Conservation (phyloP, 2,797 vertebrate genomes). For the Oreochromis mossambicus region DNA sequence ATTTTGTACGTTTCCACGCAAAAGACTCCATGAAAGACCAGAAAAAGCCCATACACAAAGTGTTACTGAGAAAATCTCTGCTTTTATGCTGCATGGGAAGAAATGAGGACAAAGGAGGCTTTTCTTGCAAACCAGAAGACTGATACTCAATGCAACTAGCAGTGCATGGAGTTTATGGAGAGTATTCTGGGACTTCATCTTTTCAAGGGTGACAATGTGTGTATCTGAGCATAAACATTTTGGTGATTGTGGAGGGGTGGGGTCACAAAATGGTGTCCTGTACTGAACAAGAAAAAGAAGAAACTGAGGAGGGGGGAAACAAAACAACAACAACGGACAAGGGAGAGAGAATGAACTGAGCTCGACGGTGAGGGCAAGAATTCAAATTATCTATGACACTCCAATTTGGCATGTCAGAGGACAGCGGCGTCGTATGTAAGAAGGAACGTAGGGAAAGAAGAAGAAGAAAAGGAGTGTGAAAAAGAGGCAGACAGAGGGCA, state of each 20-base stretch:
- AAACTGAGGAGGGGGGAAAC: neutral
- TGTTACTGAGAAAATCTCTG: neutral
- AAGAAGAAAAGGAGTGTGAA: neutral
- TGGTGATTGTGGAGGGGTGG: constrained; percentile 1
- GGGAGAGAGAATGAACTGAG: constrained; percentile 14
- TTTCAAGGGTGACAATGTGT: constrained; percentile 10
- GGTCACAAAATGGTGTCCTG: constrained; percentile 50
- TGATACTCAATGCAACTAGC: neutral
- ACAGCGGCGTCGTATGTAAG: neutral
- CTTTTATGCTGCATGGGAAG: neutral
- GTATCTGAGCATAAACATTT: constrained; percentile 31
- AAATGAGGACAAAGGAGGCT: neutral
- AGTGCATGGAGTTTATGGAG: neutral
- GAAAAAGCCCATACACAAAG: neutral
- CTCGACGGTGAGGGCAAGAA: neutral
- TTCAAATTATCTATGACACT: constrained; percentile 10
- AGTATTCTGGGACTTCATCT: constrained; percentile 7
- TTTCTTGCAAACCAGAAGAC: neutral
- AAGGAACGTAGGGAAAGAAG: neutral
- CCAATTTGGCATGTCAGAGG: constrained; percentile 27
- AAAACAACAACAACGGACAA: neutral
- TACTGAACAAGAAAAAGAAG: constrained; percentile 6
- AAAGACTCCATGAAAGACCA: neutral
- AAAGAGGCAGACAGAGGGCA: neutral
- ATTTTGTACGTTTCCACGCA: neutral